Conservation (phyloP, 2,888 invertebrate genomes). For the Leucophenga maculata region DNA sequence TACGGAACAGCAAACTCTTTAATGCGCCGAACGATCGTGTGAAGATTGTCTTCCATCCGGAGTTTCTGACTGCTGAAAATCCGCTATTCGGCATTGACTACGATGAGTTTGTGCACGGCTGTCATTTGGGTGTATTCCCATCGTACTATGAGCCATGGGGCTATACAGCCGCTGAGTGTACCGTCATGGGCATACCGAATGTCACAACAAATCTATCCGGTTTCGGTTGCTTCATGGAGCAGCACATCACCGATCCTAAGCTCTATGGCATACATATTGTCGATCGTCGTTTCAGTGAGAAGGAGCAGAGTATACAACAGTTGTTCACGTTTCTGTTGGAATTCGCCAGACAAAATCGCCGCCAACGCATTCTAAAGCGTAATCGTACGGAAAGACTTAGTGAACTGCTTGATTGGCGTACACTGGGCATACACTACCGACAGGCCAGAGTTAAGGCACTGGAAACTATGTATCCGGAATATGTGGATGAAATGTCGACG, state of each 20-base stretch:
- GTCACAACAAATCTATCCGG: conserved; percentile 98
- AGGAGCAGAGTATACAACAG: conserved; percentile 94
- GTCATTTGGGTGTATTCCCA: conserved; percentile 98
- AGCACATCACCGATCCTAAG: conserved; percentile 97
- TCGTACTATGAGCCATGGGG: conserved; percentile 99
- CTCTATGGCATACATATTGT: conserved; percentile 99
- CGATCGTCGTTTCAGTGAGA: conserved; percentile 89
- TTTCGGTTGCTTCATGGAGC: conserved; percentile 98
- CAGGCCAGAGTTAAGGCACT: conserved; percentile 94
- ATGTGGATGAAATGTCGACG: conserved; percentile 80
- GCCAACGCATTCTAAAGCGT: conserved; percentile 97
- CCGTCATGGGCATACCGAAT: conserved; percentile 99
- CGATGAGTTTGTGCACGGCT: conserved; percentile 99
- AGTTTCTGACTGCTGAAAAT: conserved; percentile 97
- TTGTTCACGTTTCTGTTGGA: conserved; percentile 94
- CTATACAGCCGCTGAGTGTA: conserved; percentile 99
- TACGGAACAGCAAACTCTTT: conserved; percentile 93
- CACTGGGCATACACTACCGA: conserved; percentile 94
- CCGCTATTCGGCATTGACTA: conserved; percentile 98
- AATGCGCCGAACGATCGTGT: conserved; percentile 95
- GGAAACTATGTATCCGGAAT: conserved; percentile 88
- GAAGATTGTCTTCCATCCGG: conserved; percentile 99
- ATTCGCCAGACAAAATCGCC: conserved; percentile 88
- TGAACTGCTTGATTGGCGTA: conserved; percentile 98
- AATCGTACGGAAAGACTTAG: conserved; percentile 97